Evolutionary conservation across 2,888 invertebrate species (phyloP), one percentile per base, ranked within the genome.

Genomic region (Zaprionus lineosus): DNA sequence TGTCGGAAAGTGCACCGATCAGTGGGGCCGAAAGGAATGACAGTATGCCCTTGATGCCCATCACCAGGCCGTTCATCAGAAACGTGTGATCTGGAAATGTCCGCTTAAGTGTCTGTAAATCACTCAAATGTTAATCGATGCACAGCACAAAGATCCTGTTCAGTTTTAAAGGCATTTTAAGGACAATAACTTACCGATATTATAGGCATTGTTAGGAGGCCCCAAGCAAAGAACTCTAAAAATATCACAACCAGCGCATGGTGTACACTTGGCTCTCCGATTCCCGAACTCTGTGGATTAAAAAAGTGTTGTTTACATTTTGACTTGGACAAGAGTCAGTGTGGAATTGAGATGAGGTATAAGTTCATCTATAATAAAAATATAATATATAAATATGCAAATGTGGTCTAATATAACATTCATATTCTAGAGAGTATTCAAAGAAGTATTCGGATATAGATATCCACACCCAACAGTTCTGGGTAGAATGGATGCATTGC

Each of bases 141-240:
- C 15, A 14, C n/a, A 33, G 21, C 2, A n/a, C 11, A 16, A 9
- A 43, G 16, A 43, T 2, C 26, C 15, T 15, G 48, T 12, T n/a
- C n/a, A n/a, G n/a, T n/a, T n/a, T n/a, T n/a, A n/a, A n/a, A n/a
- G n/a, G n/a, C n/a, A n/a, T n/a, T n/a, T n/a, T n/a, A n/a, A n/a
- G n/a, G n/a, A n/a, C n/a, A n/a, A n/a, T n/a, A n/a, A 73, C 88
- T 87, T 78, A 89, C 90, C 69, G 88, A 91, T 89, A 99, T 99
- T 88, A 99, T 96, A 58, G 99, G 99, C 93, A 98, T 97, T 69
- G 99, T 99, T 72, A 99, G 93, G 75, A 99, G 93, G 48, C 99
- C 99, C 99, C 99, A 99, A 76, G 99, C 98, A 92, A 99, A 99
- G 92, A 99, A 99, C 92, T 99, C 99, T 91, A 99, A 92, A 92